Conservation (phyloP, 2,113 vertebrate genomes). For the Xiphorhynchus elegans region DNA sequence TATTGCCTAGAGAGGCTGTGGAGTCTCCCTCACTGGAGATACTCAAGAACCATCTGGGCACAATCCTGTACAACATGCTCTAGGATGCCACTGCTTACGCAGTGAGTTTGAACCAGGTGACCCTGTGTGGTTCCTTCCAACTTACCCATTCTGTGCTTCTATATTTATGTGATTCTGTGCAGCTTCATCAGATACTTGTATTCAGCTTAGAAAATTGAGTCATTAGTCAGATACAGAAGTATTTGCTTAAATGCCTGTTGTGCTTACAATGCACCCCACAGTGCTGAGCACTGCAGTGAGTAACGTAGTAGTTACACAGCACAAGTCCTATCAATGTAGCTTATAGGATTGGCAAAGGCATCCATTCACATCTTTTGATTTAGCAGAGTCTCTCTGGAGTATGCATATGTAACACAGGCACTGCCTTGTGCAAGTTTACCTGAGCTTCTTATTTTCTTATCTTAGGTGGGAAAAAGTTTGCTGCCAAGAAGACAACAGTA, state of each 20-base stretch:
- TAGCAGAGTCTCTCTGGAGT: neutral
- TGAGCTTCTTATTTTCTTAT: neutral
- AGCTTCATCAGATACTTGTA: neutral
- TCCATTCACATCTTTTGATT: neutral
- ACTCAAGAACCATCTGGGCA: neutral
- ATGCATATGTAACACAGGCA: neutral
- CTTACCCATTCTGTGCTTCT: neutral
- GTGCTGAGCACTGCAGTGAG: accelerated
- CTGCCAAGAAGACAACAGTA: neutral
- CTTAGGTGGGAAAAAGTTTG: neutral
- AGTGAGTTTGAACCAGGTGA: neutral
- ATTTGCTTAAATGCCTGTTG: neutral
- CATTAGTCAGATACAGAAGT: neutral
- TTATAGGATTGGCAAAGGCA: neutral
- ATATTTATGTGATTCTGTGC: neutral
- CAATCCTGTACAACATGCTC: neutral
- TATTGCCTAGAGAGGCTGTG: neutral
- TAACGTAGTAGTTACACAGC: neutral
- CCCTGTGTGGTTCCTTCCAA: too few relatives aligned
- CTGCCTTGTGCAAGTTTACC: neutral
- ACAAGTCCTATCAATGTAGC: neutral
- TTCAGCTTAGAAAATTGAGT: neutral
- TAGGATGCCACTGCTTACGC: neutral
- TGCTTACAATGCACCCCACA: neutral
- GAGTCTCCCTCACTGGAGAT: neutral